Evolutionary conservation across 2,888 invertebrate genomes (phyloP).

Genomic region (Ashinkailepas kermadecensis): DNA sequence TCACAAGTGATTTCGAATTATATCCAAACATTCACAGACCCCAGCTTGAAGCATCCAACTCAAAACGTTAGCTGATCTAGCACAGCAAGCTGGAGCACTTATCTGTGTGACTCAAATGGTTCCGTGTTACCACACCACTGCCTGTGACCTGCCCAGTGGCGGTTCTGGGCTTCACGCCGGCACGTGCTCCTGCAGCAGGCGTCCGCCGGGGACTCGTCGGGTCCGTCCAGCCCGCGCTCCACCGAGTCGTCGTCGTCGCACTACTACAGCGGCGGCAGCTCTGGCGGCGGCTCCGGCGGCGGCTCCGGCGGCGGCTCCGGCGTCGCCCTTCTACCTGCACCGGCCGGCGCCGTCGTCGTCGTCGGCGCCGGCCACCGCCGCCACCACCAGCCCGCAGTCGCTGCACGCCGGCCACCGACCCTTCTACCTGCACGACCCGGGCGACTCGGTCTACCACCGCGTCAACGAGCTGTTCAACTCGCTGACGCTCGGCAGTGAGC

Average conservation of each 20-base stretch:
- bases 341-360: slow-evolving; percentile 41
- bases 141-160: too few species aligned
- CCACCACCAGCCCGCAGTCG: slow-evolving; percentile 30
- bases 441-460: slow-evolving; percentile 70
- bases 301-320: slow-evolving; percentile 30
- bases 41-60: too few species aligned
- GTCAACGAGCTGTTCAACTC: slow-evolving; percentile 72
- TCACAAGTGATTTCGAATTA: too few species aligned
- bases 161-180: too few species aligned
- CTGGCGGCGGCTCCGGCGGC: slow-evolving; percentile 29
- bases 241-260: slow-evolving; percentile 29
- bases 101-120: too few species aligned
- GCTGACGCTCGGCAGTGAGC: slow-evolving; percentile 25
- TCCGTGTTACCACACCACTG: too few species aligned
- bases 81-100: too few species aligned
- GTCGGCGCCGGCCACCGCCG: slow-evolving; percentile 31
- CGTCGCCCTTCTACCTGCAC: slow-evolving; percentile 67
- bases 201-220: slow-evolving; percentile 11
- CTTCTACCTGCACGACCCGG: slow-evolving; percentile 77
- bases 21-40: too few species aligned
- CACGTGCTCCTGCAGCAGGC: neutral
- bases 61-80: too few species aligned
- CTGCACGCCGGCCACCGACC: slow-evolving; percentile 39
- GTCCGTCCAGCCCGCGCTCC: slow-evolving; percentile 24
- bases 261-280: slow-evolving; percentile 30